Conservation (phyloP, 2,888 invertebrate genomes). For the Theretra japonica region DNA sequence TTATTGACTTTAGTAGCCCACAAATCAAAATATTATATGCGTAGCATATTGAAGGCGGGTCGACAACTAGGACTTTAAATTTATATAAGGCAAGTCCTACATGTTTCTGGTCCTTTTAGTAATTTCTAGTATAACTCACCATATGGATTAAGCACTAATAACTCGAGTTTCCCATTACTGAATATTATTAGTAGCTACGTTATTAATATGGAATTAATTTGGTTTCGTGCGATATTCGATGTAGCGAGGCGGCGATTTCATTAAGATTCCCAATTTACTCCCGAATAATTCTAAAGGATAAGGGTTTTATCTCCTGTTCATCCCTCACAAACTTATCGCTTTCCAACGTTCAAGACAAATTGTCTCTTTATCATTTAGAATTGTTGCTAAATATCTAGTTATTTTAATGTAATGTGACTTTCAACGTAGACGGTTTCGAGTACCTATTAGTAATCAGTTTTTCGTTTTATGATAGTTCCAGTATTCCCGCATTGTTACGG, state of each 20-base stretch:
- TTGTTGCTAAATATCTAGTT: not conserved
- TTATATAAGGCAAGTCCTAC: too few relatives aligned
- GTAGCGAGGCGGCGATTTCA: conserved; percentile 46
- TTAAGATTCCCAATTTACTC: conserved; percentile 58
- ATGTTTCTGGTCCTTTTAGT: too few relatives aligned
- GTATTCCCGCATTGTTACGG: too few relatives aligned
- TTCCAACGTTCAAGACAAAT: conserved; percentile 43
- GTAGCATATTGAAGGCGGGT: too few relatives aligned
- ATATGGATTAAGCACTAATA: not conserved
- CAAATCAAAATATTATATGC: too few relatives aligned
- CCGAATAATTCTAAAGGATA: conserved; percentile 52
- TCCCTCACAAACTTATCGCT: conserved; percentile 50
- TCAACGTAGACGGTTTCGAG: not conserved
- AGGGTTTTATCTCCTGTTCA: conserved; percentile 53
- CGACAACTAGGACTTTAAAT: too few relatives aligned
- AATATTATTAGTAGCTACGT: not conserved
- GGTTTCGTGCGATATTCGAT: conserved; percentile 9
- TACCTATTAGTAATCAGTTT: not conserved
- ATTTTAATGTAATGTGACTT: not conserved
- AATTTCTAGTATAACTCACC: too few relatives aligned
- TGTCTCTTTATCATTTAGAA: conserved; percentile 35
- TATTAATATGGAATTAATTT: not conserved
- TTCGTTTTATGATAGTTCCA: too few relatives aligned
- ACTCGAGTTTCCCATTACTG: not conserved
- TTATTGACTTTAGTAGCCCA: too few relatives aligned